Evolutionary conservation across 1,140 invertebrate genomes (phyloP), one percentile per base, ranked within the genome.

Genomic region (Carcinoscorpius rotundicauda): DNA sequence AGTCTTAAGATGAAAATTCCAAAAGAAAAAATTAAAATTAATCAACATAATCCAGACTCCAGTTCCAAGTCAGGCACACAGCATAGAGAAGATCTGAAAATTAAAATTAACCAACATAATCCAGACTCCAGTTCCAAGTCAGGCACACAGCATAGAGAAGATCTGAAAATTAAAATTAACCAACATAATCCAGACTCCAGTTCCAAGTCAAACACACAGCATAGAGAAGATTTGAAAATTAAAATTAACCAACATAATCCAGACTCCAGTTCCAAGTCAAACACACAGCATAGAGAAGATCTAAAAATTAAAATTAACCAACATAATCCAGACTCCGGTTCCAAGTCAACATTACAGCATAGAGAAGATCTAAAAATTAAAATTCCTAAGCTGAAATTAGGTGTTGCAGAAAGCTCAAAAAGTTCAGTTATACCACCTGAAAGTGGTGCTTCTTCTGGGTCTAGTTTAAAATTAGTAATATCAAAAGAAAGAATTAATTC

Each of bases 371-470:
- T 55, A 55, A 55, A 55, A 55, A 55, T 55, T 8, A 55, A 55
- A n/a, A 55, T 55, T 55, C 53, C 53, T 8, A 55, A 55, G n/a
- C 6, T 55, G 6, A 55, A 55, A 55, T 55, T 8, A 55, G 6
- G 6, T 55, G 53, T n/a, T 1, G n/a, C 53, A 55, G 53, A 29
- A 29, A 29, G 29, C 2, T n/a, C 53, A 55, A 55, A 6, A 55
- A 55, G n/a, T 55, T 55, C 53, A 55, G 53, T n/a, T n/a, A 55
- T n/a, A 55, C 53, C 53, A 55, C 53, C 53, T n/a, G 53, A n/a
- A 8, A n/a, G 53, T 55, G 3, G 6, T 6, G 53, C 53, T 55
- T 55, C 53, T 6, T 6, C 6, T 8, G n/a, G 53, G 6, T 8
- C 53, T 6, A n/a, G 53, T 8, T n/a, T 55, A n/a, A 55, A 55